These are phyloP conservation scores for Leptinotarsa tumamoca DNA, from an alignment of 2,888 invertebrate species.

Conservation along the genomic window DNA sequence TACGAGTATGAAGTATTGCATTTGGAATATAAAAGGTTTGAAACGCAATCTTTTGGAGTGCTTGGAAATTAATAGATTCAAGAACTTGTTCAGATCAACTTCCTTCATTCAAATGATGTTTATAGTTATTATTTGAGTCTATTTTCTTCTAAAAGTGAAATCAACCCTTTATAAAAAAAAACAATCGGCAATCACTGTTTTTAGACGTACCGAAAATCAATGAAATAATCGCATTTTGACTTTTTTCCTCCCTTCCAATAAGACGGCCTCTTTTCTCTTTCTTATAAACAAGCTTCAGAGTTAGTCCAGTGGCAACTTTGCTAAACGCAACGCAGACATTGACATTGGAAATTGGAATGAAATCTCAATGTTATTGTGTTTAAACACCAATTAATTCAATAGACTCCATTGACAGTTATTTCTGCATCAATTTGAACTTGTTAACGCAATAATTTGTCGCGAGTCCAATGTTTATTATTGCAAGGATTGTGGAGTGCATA, in stretches of 20 bases:
- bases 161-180: too few relatives aligned
- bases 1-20: too few relatives aligned
- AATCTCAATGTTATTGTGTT: constrained; percentile 21
- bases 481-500: background rate
- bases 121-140: too few relatives aligned
- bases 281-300: background rate
- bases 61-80: too few relatives aligned
- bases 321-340: constrained; percentile 8
- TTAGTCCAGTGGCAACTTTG: background rate
- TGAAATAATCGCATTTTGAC: background rate
- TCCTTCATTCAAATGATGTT: too few relatives aligned
- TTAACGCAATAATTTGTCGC: constrained; percentile 29
- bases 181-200: too few relatives aligned
- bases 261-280: background rate
- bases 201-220: background rate
- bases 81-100: too few relatives aligned
- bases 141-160: too few relatives aligned
- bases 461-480: constrained; percentile 24
- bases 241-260: background rate
- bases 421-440: constrained; percentile 23
- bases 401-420: constrained; percentile 22
- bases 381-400: constrained; percentile 22
- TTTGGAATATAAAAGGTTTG: too few relatives aligned
- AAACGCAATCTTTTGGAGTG: too few relatives aligned
- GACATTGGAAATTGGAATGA: constrained; percentile 21